Base-by-base conservation (phyloP, 35 echinoderm and acorn worm genomes). In the Hemicentrotus pulcherrimus region DNA sequence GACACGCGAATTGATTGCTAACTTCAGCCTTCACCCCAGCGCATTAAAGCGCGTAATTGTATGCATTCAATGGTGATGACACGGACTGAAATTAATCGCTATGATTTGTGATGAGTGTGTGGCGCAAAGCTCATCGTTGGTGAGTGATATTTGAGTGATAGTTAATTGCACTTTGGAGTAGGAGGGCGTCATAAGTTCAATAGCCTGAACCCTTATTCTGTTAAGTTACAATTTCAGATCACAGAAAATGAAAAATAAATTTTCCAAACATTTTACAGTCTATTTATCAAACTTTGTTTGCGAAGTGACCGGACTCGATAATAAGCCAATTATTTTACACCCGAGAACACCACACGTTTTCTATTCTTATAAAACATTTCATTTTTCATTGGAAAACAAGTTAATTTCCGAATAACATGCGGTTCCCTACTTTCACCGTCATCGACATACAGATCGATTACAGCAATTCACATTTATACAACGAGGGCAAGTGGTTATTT, bases 81-180 rank as follows among this genome's bases (percentile, higher is more conserved):
- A 90, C 32, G 88, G 32, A 30, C n/a, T 90, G 88, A 32, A 90
- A 90, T 90, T 90, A 90, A 90, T 90, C 88, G 32, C 88, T 16
- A 16, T 24, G 88, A 33, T 33, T 90, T 47, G 30, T 90, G 88
- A 90, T 90, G 32, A 90, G 88, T 46, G 32, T 90, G n/a, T 9
- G 46, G 46, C 16, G 88, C 32, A 28, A 32, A 32, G 19, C 88
- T 78, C 32, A 45, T 47, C 88, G 16, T 47, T 90, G 88, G 24
- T 28, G 88, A 90, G 2, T n/a, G 88, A 90, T 90, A 0, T 15
- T 47, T 33, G 9, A 32, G 15, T 32, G 88, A 90, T 90, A 90
- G 32, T 90, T 33, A 90, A 90, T 90, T 45, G 88, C 0, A 78
- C 65, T 78, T 22, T 78, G 65, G 28, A 8, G 65, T 22, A 3